Conservation (phyloP, 1,140 invertebrate species). For the Meloidogyne floridensis region DNA sequence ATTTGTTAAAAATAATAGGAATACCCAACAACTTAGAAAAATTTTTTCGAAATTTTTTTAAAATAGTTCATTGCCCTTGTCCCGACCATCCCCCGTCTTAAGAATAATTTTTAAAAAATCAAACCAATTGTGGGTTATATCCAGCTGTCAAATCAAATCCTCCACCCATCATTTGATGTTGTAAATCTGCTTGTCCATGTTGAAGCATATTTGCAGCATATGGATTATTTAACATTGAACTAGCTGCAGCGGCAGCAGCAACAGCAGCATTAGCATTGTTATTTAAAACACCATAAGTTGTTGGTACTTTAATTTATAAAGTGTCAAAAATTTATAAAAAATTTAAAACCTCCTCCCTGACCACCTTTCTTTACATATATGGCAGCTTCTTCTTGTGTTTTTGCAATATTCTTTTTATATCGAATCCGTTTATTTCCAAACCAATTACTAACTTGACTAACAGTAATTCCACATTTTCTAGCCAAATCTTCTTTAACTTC, state of each 20-base stretch:
- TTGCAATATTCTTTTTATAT: slow-evolving; percentile 99
- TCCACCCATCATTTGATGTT: slow-evolving; percentile 36
- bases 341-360: background rate
- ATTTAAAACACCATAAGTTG: slow-evolving; percentile 55
- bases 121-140: slow-evolving; percentile 42
- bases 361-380: slow-evolving; percentile 95
- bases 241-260: slow-evolving; percentile 46
- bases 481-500: slow-evolving; percentile 99
- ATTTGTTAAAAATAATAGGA: background rate
- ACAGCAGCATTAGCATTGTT: slow-evolving; percentile 41
- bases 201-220: slow-evolving; percentile 34
- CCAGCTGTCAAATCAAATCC: slow-evolving; percentile 37
- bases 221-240: slow-evolving; percentile 47
- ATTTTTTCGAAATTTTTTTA: background rate
- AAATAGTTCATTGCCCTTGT: background rate
- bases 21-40: too few relatives aligned
- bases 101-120: background rate
- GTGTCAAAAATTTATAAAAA: background rate
- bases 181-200: slow-evolving; percentile 29
- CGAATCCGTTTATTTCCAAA: slow-evolving; percentile 99
- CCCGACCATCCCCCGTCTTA: too few relatives aligned
- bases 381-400: slow-evolving; percentile 99
- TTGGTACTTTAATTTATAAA: slow-evolving; percentile 32
- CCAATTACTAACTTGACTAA: slow-evolving; percentile 84
- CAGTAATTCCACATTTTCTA: slow-evolving; percentile 98